Conservation (phyloP, 2,797 vertebrate genomes). For the Amphiprion clarkii region DNA sequence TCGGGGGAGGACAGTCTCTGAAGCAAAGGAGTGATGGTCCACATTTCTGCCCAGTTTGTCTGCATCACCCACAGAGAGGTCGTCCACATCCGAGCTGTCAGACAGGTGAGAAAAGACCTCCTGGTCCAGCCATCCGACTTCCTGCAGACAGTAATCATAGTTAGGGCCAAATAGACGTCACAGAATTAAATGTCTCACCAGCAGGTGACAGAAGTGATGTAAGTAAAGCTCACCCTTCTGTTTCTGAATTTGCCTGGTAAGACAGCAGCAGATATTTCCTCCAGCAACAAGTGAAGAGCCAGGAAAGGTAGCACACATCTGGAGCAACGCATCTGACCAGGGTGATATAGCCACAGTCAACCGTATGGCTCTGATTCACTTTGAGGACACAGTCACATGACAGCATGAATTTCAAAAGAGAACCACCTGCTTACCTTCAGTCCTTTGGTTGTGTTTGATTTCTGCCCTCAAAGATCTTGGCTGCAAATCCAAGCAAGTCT, state of each 20-base stretch:
- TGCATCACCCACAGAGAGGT: constrained; percentile 77
- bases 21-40: constrained; percentile 17
- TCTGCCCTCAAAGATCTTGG: constrained; percentile 13
- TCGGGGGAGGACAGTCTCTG: constrained; percentile 41
- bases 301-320: constrained; percentile 76
- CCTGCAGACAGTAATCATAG: constrained; percentile 56
- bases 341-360: background rate
- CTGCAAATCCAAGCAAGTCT: constrained; percentile 24
- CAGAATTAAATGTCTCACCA: background rate
- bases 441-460: constrained; percentile 9
- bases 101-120: constrained; percentile 65
- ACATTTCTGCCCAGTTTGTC: constrained; percentile 59
- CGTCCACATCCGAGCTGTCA: constrained; percentile 65
- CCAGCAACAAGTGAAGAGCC: constrained; percentile 75
- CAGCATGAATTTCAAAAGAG: background rate
- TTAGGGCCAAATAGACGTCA: background rate
- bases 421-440: constrained; percentile 30
- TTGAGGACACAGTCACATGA: too few relatives aligned
- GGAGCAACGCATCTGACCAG: constrained; percentile 79
- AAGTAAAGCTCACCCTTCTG: constrained; percentile 71
- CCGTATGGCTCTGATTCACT: background rate
- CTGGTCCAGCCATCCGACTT: constrained; percentile 68
- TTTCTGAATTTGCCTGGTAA: constrained; percentile 61
- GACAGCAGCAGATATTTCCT: constrained; percentile 73
- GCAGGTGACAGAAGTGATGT: background rate